Base-by-base conservation (phyloP, 2,797 vertebrate genomes). In the Xenentodon cancila region DNA sequence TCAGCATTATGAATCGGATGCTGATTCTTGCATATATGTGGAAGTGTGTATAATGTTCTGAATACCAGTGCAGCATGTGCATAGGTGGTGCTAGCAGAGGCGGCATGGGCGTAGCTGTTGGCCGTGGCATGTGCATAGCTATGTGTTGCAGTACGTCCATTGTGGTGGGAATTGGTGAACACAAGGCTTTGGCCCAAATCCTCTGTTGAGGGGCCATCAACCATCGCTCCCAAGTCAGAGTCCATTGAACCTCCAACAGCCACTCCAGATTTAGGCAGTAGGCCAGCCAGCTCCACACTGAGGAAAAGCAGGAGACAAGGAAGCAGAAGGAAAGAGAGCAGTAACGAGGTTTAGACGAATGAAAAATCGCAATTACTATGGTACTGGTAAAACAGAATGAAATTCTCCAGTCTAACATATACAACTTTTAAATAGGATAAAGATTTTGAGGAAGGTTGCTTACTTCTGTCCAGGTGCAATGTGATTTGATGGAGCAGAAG, bases 131-230 rank as follows among this genome's bases (percentile, higher is more conserved):
- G 91, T 76, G 95, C 91, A 25, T 94, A 98, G 88, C 95, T 94
- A 82, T 94, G 96, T 75, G 94, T 93, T 80, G 93, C 90, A 77
- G 89, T 90, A 68, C 95, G 93, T 75, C 77, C 91, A 78, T 91
- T 90, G 82, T 91, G 95, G 85, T 98, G 96, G 75, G 97, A 99
- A 90, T 98, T 99, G 67, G 96, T 99, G 88, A 99, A 99, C 59
- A 99, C 96, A 71, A 99, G 89, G 27, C 97, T 96, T 91, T 98
- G 96, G 47, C 94, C 93, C 71, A 99, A 95, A 73, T 92, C 91
- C 72, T 96, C 96, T 0, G 89, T 78, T 37, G 94, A 95, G 1
- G 94, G 93, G 0, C 93, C 59, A 53, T 97, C 96, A 32, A 93
- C 95, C 6, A 19, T 93, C 0, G 17, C 90, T 67, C 53, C 93